A percentile compares a stretch with the other conserved stretches of the same genome.
phyloP scores from a whole-genome alignment of 2,797 vertebrate species.

The Lagodon rhomboides region DNA sequence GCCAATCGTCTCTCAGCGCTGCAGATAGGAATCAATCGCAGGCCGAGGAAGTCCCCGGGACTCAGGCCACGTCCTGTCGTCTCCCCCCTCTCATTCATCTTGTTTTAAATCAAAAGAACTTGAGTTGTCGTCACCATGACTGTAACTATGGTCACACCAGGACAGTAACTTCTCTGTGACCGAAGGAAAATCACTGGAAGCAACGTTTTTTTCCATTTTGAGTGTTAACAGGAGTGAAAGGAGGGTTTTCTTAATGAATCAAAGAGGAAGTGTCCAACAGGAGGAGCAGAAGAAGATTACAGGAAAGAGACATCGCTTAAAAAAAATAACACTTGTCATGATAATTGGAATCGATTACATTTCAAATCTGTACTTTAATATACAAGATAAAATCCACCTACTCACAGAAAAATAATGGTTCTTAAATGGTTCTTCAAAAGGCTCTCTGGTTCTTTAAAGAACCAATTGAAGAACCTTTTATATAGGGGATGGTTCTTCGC shows the following conservation, averaged over 20 bases:
- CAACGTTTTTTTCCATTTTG: slow-evolving; percentile 12
- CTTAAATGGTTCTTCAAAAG: no score
- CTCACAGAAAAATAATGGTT: no score
- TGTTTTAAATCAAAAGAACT: slow-evolving; percentile 22
- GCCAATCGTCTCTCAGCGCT: slow-evolving; percentile 14
- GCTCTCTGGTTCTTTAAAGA: no score
- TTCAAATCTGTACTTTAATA: neutral
- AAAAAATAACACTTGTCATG: no score
- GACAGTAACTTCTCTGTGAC: neutral
- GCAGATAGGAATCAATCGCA: slow-evolving; percentile 47
- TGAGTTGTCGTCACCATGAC: slow-evolving; percentile 26
- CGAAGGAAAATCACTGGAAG: slow-evolving; percentile 18
- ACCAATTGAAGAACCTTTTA: no score
- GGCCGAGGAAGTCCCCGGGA: slow-evolving; percentile 53
- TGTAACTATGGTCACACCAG: slow-evolving; percentile 31
- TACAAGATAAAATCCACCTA: no score
- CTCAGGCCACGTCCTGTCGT: slow-evolving; percentile 36
- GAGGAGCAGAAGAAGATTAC: neutral
- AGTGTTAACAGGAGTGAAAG: slow-evolving; percentile 13
- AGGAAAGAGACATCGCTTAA: neutral
- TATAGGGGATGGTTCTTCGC: no score
- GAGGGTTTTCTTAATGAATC: slow-evolving; percentile 12
- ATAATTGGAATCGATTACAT: no score
- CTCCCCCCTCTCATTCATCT: neutral
- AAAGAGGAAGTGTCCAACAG: slow-evolving; percentile 21